Evolutionary conservation across 2,113 vertebrate genomes (phyloP).

Genomic region (Cyphomyrus plagiostoma): DNA sequence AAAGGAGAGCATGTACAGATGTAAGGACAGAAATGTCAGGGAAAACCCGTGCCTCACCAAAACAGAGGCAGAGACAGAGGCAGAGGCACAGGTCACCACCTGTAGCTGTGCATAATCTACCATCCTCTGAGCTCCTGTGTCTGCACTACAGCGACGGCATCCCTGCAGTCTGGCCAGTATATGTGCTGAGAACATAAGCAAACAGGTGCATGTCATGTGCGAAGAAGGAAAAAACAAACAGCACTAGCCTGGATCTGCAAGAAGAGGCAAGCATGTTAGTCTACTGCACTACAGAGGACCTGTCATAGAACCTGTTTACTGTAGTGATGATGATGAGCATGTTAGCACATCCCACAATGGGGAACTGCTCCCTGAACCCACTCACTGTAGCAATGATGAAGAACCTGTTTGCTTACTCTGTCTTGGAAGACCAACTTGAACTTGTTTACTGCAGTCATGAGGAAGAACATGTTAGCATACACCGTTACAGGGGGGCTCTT

Average conservation of each 20-base stretch:
- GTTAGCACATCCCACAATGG: not conserved
- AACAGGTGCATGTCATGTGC: slow-evolving; percentile 57
- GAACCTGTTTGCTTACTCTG: not conserved
- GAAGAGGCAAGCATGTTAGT: not conserved
- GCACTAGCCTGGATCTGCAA: slow-evolving; percentile 27
- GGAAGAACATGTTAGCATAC: not conserved
- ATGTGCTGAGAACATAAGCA: slow-evolving; percentile 46
- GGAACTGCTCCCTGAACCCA: not conserved
- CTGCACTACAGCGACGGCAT: slow-evolving; percentile 54
- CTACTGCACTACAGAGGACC: not conserved
- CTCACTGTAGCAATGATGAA: not conserved
- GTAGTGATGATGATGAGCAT: not conserved
- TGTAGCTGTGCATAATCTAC: slow-evolving; percentile 53
- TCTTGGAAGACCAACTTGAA: not conserved
- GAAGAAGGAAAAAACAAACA: slow-evolving; percentile 35
- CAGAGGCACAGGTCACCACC: slow-evolving; percentile 54
- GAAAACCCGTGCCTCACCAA: not conserved
- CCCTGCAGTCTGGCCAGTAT: slow-evolving; percentile 44
- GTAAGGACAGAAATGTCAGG: not conserved
- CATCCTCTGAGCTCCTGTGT: slow-evolving; percentile 56
- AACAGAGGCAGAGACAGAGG: slow-evolving; percentile 33
- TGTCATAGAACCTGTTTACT: not conserved
- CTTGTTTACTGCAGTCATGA: not conserved
- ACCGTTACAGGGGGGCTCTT: not conserved
- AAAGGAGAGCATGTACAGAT: not conserved